These are phyloP conservation scores for Hypomecis atomaria DNA, from an alignment of 2,888 invertebrate genomes.

Conservation along the genomic window DNA sequence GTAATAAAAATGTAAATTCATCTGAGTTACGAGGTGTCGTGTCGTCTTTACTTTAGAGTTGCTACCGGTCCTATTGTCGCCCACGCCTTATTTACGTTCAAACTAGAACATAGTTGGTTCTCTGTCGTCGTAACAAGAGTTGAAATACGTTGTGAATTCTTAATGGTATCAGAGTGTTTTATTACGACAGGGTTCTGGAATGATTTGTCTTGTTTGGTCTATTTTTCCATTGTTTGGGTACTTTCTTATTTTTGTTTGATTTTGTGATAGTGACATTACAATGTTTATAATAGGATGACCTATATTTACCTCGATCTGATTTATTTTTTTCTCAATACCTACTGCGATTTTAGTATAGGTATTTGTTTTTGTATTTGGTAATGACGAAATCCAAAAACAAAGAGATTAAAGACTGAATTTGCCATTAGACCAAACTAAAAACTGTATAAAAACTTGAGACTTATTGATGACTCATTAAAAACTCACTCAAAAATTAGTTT, in stretches of 20 bases:
- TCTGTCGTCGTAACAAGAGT: constrained; percentile 7
- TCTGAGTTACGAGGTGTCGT: constrained; percentile 53
- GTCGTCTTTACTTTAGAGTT: constrained; percentile 45
- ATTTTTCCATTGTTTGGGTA: not conserved
- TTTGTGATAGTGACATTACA: constrained; percentile 1
- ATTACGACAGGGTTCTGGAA: constrained; percentile 11
- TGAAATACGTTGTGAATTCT: not conserved
- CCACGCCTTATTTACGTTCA: constrained; percentile 49
- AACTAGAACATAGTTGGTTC: constrained; percentile 6
- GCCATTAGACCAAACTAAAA: no score
- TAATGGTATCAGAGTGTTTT: not conserved
- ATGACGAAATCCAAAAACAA: no score
- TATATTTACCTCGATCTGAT: no score
- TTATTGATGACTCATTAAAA: no score
- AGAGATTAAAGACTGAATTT: no score
- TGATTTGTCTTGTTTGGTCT: constrained; percentile 1
- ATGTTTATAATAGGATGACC: not conserved
- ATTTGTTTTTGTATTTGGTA: no score
- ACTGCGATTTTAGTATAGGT: no score
- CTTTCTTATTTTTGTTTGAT: constrained; percentile 6
- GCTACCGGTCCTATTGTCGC: constrained; percentile 65
- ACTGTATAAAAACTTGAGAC: no score
- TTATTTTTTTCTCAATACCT: no score
- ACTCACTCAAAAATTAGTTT: no score
- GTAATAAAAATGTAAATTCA: constrained; percentile 73